Evolutionary conservation across 2,888 invertebrate genomes (phyloP).

Genomic region (Carabus problematicus): DNA sequence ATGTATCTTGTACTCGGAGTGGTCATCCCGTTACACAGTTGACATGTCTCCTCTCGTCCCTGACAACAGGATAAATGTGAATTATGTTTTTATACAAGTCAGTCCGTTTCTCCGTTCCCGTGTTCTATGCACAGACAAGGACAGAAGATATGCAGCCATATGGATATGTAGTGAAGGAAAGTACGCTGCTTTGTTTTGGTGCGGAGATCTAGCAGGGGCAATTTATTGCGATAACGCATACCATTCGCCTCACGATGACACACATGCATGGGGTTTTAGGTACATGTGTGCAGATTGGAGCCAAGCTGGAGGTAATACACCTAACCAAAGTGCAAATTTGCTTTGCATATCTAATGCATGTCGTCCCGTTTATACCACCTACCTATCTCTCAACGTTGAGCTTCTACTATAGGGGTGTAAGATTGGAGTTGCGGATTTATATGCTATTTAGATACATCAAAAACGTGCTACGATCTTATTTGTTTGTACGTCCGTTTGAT

Average conservation of each 20-base stretch:
- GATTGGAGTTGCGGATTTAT: slow-evolving; percentile 29
- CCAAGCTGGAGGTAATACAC: slow-evolving; percentile 33
- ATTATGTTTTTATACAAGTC: slow-evolving; percentile 26
- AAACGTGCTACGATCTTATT: slow-evolving; percentile 38
- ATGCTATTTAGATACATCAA: slow-evolving; percentile 39
- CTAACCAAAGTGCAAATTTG: slow-evolving; percentile 57
- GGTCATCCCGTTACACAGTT: slow-evolving; percentile 1
- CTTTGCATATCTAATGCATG: slow-evolving; percentile 59
- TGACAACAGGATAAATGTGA: slow-evolving; percentile 33
- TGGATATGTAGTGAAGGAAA: too few relatives aligned
- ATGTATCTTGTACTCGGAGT: too few relatives aligned
- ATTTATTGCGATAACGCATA: neutral
- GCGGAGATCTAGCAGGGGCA: neutral
- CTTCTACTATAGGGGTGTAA: slow-evolving; percentile 6
- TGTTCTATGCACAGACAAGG: too few relatives aligned
- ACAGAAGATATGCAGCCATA: too few relatives aligned
- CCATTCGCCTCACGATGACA: slow-evolving; percentile 1
- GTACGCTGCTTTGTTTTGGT: neutral
- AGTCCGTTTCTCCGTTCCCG: neutral
- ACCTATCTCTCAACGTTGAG: slow-evolving; percentile 10
- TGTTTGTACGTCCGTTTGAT: slow-evolving; percentile 21
- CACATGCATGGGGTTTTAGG: slow-evolving; percentile 10
- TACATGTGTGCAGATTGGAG: slow-evolving; percentile 11
- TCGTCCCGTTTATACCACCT: slow-evolving; percentile 22
- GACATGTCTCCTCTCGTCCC: slow-evolving; percentile 3